Percentiles rank a stretch among this genome's conserved stretches.
phyloP scores from a whole-genome alignment of 2,113 vertebrate species.

The Melanerpes aurifrons region DNA sequence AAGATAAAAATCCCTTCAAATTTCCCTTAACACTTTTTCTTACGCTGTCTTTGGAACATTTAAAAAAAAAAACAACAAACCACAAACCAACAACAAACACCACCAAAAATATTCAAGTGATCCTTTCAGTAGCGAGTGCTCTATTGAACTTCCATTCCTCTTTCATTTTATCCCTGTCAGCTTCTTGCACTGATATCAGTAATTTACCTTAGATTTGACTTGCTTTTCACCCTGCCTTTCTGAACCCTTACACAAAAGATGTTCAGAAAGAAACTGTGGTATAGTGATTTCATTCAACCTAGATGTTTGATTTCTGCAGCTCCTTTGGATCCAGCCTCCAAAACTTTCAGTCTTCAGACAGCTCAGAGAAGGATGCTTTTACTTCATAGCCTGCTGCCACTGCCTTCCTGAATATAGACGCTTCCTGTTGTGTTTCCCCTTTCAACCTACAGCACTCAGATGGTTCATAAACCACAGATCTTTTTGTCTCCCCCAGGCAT shows the following conservation, averaged over 20 bases:
- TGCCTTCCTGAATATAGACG: constrained; percentile 1
- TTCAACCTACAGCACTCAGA: background rate
- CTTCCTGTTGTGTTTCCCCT: background rate
- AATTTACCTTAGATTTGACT: constrained; percentile 36
- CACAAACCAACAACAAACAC: background rate
- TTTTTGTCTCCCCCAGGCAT: background rate
- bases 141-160: constrained; percentile 9
- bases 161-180: constrained; percentile 24
- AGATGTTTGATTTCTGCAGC: constrained; percentile 13
- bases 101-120: background rate
- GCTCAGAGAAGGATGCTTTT: background rate
- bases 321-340: constrained; percentile 9
- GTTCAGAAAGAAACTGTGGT: constrained; percentile 2
- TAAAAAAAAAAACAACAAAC: background rate
- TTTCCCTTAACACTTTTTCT: background rate
- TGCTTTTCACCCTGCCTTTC: background rate
- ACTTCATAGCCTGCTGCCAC: background rate
- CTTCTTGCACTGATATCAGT: constrained; percentile 19
- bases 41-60: background rate
- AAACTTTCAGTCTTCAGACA: constrained; percentile 12
- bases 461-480: background rate
- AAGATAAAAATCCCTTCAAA: background rate
- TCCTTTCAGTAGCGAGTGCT: background rate
- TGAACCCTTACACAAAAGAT: constrained; percentile 24
- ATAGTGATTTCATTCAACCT: constrained; percentile 27